Conservation (phyloP, 2,113 vertebrate genomes). For the Podarcis muralis region DNA sequence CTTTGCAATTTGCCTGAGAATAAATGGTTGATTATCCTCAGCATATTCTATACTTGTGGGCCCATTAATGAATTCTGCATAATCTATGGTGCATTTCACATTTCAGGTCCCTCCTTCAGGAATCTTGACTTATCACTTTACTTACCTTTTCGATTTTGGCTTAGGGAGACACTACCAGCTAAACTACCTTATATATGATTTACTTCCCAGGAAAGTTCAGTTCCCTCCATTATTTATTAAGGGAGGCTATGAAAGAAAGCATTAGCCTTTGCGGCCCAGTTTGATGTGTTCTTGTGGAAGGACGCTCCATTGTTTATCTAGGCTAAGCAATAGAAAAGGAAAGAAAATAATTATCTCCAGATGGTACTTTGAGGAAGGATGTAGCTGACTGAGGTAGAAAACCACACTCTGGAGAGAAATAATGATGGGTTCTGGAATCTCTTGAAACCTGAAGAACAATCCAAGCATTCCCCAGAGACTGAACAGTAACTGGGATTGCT, state of each 20-base stretch:
- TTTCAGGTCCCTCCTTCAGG: background rate
- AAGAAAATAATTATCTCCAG: conserved; percentile 8
- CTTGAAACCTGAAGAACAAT: conserved; percentile 27
- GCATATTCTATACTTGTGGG: background rate
- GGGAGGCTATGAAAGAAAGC: background rate
- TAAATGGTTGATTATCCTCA: background rate
- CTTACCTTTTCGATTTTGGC: background rate
- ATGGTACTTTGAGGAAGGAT: background rate
- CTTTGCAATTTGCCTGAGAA: background rate
- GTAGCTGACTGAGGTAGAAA: background rate
- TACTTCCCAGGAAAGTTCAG: background rate
- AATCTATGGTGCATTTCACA: background rate
- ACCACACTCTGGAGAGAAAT: conserved; percentile 14
- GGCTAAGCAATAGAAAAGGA: background rate
- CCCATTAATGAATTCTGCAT: background rate
- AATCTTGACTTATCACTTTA: background rate
- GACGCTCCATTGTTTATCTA: conserved; percentile 15
- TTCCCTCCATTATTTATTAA: background rate
- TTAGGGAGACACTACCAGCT: background rate
- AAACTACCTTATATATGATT: background rate
- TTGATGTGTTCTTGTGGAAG: background rate
- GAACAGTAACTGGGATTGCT: background rate
- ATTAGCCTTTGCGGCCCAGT: rapidly evolving
- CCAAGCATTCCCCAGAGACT: background rate
- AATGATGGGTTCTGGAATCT: conserved; percentile 16